These are phyloP conservation scores for Papilio polytes DNA, from an alignment of 1,140 invertebrate genomes.

Conservation along the genomic window DNA sequence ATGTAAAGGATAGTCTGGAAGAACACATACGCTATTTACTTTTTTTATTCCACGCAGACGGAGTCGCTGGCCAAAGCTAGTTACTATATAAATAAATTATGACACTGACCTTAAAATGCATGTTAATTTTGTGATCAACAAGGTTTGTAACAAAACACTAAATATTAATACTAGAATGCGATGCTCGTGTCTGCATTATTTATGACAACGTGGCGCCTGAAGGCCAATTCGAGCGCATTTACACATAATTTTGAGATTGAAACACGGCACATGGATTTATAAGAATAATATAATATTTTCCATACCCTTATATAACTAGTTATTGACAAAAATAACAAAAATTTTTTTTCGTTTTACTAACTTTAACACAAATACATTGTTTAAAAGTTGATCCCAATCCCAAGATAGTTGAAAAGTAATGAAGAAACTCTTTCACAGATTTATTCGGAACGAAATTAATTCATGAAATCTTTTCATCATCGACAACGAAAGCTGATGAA, in stretches of 20 bases:
- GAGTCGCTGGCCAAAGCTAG: no score
- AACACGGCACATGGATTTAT: slow-evolving; percentile 41
- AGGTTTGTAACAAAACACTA: slow-evolving; percentile 11
- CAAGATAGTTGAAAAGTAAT: no score
- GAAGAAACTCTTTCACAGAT: background rate
- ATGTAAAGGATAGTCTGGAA: no score
- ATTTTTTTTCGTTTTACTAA: background rate
- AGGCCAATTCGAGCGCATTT: slow-evolving; percentile 39
- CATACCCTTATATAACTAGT: slow-evolving; percentile 26
- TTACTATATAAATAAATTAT: background rate
- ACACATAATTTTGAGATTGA: slow-evolving; percentile 39
- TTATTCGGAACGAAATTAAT: background rate
- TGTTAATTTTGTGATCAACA: background rate
- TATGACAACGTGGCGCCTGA: slow-evolving; percentile 46
- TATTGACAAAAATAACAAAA: background rate
- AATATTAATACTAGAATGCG: slow-evolving; percentile 7
- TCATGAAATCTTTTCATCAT: slow-evolving; percentile 21
- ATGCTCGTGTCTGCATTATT: slow-evolving; percentile 44
- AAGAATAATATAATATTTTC: slow-evolving; percentile 29
- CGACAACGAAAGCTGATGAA: background rate
- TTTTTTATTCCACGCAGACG: no score
- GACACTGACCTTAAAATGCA: background rate
- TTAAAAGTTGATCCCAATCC: no score
- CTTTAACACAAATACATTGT: no score
- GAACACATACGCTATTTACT: no score